phyloP scores from a whole-genome alignment of 1,140 invertebrate species.

The Argopecten irradians region DNA sequence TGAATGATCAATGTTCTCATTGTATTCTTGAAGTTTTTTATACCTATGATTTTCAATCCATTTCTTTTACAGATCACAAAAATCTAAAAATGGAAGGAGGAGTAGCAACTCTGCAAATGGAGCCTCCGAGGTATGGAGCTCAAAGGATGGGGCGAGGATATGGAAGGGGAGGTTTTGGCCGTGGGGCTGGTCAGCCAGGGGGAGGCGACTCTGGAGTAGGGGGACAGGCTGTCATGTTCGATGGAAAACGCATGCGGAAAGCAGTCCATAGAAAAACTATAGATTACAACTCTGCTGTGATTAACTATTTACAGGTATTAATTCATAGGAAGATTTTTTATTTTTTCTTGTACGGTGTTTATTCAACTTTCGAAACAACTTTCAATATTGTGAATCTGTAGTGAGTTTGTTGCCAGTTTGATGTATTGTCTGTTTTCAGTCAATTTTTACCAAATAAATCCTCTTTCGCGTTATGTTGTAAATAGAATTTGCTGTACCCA shows the following conservation, averaged over 20 bases:
- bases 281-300: constrained; percentile 98
- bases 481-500: too few species aligned
- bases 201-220: constrained; percentile 40
- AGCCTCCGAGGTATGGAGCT: neutral
- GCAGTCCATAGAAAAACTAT: constrained; percentile 98
- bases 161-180: neutral
- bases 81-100: constrained; percentile 44
- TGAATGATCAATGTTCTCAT: too few species aligned
- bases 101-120: constrained; percentile 24
- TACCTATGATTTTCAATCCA: too few species aligned
- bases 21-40: too few species aligned
- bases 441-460: too few species aligned
- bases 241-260: constrained; percentile 94
- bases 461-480: too few species aligned
- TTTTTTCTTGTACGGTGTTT: too few species aligned
- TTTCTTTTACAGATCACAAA: neutral
- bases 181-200: constrained; percentile 27
- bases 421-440: too few species aligned
- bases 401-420: too few species aligned
- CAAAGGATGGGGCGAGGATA: neutral
- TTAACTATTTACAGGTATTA: constrained; percentile 90
- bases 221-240: constrained; percentile 59
- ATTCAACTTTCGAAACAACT: too few species aligned
- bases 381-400: too few species aligned
- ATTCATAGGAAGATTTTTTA: constrained; percentile 20